phyloP scores from a whole-genome alignment of 2,113 vertebrate genomes.

The Sprattus sprattus region DNA sequence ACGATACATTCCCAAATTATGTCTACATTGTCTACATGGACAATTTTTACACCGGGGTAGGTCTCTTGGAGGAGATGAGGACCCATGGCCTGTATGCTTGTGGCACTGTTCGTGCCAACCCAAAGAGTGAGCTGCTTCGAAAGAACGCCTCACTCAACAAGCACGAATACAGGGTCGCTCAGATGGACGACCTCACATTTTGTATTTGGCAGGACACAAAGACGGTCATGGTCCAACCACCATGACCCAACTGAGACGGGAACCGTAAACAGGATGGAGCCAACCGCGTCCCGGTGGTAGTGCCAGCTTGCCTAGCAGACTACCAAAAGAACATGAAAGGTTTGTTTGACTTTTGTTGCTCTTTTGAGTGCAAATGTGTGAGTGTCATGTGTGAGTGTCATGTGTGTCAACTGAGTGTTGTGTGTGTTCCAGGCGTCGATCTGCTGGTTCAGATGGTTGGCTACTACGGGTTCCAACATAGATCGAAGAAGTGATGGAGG shows the following conservation, averaged over 20 bases:
- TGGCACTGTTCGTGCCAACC: constrained; percentile 17
- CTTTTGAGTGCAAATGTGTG: no score
- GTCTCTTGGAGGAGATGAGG: constrained; percentile 17
- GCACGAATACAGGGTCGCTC: no score
- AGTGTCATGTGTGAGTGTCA: no score
- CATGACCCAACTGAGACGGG: no score
- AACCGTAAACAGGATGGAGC: neutral
- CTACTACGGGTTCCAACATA: neutral
- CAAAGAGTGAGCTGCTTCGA: no score
- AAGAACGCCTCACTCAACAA: no score
- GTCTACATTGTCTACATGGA: no score
- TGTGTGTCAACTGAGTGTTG: neutral
- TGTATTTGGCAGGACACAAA: no score
- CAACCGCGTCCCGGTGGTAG: neutral
- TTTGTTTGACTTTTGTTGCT: neutral
- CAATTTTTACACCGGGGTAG: constrained; percentile 8
- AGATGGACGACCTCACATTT: no score
- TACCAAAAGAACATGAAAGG: constrained; percentile 18
- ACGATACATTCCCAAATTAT: no score
- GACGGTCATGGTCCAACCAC: no score
- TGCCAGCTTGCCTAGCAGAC: neutral
- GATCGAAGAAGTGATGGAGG: constrained; percentile 23
- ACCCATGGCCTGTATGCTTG: no score
- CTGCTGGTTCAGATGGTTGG: constrained; percentile 8
- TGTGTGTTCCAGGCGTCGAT: neutral